Evolutionary conservation across 2,888 invertebrate species (phyloP).

Genomic region (Polia nebulosa): DNA sequence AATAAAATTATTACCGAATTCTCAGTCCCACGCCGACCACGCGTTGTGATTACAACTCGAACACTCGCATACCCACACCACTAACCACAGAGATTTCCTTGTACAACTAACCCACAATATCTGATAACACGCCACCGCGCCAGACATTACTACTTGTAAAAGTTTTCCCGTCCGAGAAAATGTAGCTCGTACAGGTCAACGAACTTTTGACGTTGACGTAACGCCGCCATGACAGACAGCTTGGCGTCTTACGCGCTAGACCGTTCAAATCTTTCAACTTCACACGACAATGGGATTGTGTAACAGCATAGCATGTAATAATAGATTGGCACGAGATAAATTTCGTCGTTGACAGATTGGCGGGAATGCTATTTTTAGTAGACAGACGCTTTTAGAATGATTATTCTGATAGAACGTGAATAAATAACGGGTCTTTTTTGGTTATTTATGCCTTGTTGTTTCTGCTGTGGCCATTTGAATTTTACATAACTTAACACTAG

Average conservation of each 20-base stretch:
- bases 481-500: too few species aligned
- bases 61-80: background rate
- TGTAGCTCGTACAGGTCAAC: conserved; percentile 48
- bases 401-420: conserved; percentile 1
- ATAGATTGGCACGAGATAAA: conserved; percentile 47
- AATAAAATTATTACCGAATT: background rate
- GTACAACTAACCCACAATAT: conserved; percentile 14
- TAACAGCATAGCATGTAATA: conserved; percentile 34
- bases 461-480: background rate
- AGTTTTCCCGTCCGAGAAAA: conserved; percentile 53
- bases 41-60: conserved; percentile 1
- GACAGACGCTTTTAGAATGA: background rate
- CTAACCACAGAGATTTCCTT: conserved; percentile 34
- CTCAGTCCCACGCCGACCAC: conserved; percentile 16
- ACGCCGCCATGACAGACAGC: conserved; percentile 57
- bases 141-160: conserved; percentile 28
- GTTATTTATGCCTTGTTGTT: background rate
- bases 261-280: conserved; percentile 53
- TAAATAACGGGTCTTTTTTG: conserved; percentile 7
- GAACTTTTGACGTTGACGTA: conserved; percentile 62
- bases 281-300: conserved; percentile 49
- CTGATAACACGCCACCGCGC: conserved; percentile 18
- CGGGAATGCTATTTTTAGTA: conserved; percentile 12
- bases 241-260: conserved; percentile 58
- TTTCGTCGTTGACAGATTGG: conserved; percentile 27